These are phyloP conservation scores for Peromyscus californicus DNA, from an alignment of 2,113 vertebrate genomes.

Conservation along the genomic window DNA sequence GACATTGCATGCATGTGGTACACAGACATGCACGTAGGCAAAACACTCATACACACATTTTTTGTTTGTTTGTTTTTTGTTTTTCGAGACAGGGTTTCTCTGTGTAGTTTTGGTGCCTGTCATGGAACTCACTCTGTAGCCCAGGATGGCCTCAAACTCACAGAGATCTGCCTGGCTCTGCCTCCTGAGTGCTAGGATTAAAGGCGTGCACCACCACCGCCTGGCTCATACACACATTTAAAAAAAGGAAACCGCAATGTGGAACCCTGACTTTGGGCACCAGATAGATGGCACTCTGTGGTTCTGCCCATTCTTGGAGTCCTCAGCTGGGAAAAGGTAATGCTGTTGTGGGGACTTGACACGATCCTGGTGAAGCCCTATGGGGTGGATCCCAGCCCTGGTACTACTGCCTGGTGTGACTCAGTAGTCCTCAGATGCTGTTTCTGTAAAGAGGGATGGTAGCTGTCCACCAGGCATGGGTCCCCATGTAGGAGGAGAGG, in stretches of 20 bases:
- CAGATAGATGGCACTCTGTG: background rate
- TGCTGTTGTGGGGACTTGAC: background rate
- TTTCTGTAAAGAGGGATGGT: background rate
- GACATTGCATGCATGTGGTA: background rate
- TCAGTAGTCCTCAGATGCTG: background rate
- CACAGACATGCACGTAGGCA: background rate
- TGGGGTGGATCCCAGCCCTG: background rate
- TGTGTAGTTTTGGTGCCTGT: too few species aligned
- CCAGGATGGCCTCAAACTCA: too few species aligned
- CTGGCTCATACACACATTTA: background rate
- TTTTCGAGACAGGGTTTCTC: too few species aligned
- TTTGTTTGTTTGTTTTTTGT: too few species aligned
- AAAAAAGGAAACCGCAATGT: background rate
- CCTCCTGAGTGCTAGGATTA: too few species aligned
- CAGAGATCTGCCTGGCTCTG: too few species aligned
- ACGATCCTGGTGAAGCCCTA: background rate
- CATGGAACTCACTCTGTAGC: too few species aligned
- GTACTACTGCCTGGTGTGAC: background rate
- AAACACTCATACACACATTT: background rate
- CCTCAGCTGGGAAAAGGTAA: background rate
- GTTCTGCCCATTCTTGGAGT: background rate
- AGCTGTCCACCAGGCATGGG: background rate
- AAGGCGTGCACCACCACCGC: too few species aligned
- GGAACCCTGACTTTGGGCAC: background rate
- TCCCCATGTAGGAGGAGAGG: fast-evolving